These are phyloP conservation scores for Melopsittacus undulatus DNA, from an alignment of 2,797 vertebrate species.

Conservation along the genomic window DNA sequence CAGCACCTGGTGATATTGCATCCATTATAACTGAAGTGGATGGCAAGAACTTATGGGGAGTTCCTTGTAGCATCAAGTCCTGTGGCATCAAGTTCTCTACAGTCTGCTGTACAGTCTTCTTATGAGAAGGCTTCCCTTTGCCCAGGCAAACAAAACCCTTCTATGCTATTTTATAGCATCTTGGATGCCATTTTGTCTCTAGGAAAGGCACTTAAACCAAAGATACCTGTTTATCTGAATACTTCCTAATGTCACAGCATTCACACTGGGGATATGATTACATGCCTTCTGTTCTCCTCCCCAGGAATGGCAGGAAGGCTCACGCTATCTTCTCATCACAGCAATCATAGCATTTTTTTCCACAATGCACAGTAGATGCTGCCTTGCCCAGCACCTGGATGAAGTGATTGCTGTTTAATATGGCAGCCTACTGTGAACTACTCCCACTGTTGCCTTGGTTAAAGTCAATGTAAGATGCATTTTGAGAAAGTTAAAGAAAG, in stretches of 20 bases:
- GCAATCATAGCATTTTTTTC: not conserved
- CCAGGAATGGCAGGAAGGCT: not conserved
- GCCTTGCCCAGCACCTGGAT: not conserved
- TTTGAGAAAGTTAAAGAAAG: constrained; percentile 5
- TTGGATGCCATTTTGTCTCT: not conserved
- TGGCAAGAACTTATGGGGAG: not conserved
- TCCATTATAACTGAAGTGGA: not conserved
- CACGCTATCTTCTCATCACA: not conserved
- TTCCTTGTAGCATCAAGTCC: not conserved
- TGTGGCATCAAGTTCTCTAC: not conserved
- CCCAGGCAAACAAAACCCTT: not conserved
- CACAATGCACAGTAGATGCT: not conserved
- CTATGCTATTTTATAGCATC: rapidly evolving
- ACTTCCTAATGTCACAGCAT: not conserved
- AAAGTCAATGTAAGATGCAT: not conserved
- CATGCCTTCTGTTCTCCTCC: not conserved
- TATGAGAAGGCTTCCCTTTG: not conserved
- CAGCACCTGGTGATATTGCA: not conserved
- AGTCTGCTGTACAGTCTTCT: not conserved
- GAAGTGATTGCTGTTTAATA: not conserved
- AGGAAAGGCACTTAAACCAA: not conserved
- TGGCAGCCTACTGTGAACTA: not conserved
- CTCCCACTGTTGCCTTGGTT: not conserved
- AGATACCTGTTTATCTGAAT: not conserved
- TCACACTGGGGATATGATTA: not conserved